Base-by-base conservation (phyloP, 2,797 vertebrate species). In the Fistularia commersonii region DNA sequence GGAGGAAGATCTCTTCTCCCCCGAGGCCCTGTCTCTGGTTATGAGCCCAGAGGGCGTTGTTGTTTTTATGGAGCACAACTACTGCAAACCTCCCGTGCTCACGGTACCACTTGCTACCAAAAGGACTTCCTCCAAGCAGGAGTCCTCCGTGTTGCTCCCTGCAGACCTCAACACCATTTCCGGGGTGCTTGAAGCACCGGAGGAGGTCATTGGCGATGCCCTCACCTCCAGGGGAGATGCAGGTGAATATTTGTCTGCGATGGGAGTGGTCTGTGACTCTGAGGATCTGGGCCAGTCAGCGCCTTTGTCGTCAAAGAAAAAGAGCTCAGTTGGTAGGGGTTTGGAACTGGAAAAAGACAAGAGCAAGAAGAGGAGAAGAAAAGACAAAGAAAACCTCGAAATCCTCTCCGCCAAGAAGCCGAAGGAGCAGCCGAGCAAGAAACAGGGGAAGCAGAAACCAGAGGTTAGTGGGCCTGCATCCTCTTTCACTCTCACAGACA, bases 41-140 rank as follows among this genome's bases (percentile, higher is more conserved):
- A 67, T 86, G 58, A 77, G 76, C 47, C 72, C 79, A 10, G 87
- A 84, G 38, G 85, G 89, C 44, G 79, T 86, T 31, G 66, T 87
- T 13, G 86, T 94, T 37, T 58, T 93, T 1, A 77, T 90, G 70
- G 95, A 97, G 73, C 95, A 97, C 86, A 97, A 94, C 82, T 97
- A 97, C 48, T 92, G 90, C 72, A 90, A 89, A 75, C 81, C 90
- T 0, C 52, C 89, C 2, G 69, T 84, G 37, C 81, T 82, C 11
- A n/a, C 70, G 41, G 32, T 34, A 9, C 51, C 76, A 9, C 38
- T 76, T 0, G 15, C 32, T 64, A 75, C 51, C 61, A 90, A 67
- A 76, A 84, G 66, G 61, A 79, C 77, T 41, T 59, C 66, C 48
- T 76, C 73, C 53, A 88, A 72, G 37, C 82, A 74, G 13, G 86